A percentile compares a stretch with the other conserved stretches of the same genome.
These are phyloP conservation scores for Hippocampus abdominalis DNA, from an alignment of 2,113 vertebrate genomes.

Conservation along the genomic window DNA sequence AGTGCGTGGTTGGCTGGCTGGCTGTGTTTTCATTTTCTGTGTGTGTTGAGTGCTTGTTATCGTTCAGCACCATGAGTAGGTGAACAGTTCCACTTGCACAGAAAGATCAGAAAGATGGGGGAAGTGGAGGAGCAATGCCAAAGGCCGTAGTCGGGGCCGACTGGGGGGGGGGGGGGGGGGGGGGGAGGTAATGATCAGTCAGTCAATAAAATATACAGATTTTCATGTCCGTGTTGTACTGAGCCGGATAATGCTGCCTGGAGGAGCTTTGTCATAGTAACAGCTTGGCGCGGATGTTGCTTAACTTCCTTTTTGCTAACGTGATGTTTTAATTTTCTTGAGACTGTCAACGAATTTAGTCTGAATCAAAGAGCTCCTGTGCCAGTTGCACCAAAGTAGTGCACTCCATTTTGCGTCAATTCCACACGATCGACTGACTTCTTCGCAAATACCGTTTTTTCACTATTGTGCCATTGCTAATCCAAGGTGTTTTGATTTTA, in stretches of 20 bases:
- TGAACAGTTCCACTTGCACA: conserved; percentile 38
- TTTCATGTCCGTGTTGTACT: not conserved
- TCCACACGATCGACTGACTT: too few species aligned
- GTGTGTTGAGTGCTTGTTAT: not conserved
- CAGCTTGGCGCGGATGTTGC: too few species aligned
- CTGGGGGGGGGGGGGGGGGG: not conserved
- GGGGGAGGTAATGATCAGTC: not conserved
- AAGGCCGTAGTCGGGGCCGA: not conserved
- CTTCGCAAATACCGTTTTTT: too few species aligned
- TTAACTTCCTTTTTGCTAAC: too few species aligned
- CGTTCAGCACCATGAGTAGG: conserved; percentile 35
- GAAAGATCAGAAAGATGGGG: conserved; percentile 6
- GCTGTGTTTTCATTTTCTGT: not conserved
- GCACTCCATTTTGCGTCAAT: too few species aligned
- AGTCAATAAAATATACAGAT: not conserved
- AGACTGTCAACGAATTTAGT: not conserved
- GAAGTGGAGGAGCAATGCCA: not conserved
- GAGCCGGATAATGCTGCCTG: not conserved
- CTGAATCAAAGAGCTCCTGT: not conserved
- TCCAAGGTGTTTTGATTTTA: too few species aligned
- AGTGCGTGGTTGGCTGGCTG: not conserved
- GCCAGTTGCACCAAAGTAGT: too few species aligned
- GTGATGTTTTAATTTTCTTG: not conserved
- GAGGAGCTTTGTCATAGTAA: not conserved
- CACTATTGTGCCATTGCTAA: too few species aligned